phyloP scores from a whole-genome alignment of 2,888 invertebrate genomes.

The Globia sparganii region DNA sequence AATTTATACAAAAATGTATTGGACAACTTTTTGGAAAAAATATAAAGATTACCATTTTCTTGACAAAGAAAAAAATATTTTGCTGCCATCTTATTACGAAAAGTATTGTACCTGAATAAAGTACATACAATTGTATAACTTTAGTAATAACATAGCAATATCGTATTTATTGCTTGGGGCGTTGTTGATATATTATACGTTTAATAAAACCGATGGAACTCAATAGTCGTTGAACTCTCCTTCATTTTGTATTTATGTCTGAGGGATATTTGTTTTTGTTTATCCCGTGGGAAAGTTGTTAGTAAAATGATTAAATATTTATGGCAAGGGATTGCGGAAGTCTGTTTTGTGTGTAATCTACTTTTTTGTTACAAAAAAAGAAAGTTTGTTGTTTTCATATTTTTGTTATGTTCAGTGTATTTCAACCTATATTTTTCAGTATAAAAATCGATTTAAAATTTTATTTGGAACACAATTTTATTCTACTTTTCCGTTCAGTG shows the following conservation, averaged over 20 bases:
- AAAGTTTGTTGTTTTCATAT: too few species aligned
- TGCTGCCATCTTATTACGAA: too few species aligned
- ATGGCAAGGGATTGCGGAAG: too few species aligned
- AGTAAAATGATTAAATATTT: not conserved
- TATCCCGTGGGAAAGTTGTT: not conserved
- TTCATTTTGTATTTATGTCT: constrained; percentile 4
- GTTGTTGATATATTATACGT: not conserved
- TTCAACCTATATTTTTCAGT: too few species aligned
- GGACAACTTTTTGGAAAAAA: not conserved
- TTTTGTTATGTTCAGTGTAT: too few species aligned
- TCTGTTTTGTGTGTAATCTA: not conserved
- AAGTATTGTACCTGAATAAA: too few species aligned
- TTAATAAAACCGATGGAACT: not conserved
- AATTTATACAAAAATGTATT: not conserved
- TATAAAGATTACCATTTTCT: not conserved
- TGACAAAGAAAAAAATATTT: not conserved
- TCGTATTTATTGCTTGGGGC: not conserved
- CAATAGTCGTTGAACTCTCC: not conserved
- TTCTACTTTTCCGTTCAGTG: too few species aligned
- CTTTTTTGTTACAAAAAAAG: not conserved
- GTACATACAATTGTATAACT: too few species aligned
- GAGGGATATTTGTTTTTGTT: too few species aligned
- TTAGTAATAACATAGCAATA: not conserved
- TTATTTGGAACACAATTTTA: too few species aligned
- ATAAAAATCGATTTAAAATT: too few species aligned